Evolutionary conservation across 30 jellyfish, hydroid and myxozoan species (phyloP), one percentile per base, ranked within the genome.

Genomic region (Aurelia aurita): DNA sequence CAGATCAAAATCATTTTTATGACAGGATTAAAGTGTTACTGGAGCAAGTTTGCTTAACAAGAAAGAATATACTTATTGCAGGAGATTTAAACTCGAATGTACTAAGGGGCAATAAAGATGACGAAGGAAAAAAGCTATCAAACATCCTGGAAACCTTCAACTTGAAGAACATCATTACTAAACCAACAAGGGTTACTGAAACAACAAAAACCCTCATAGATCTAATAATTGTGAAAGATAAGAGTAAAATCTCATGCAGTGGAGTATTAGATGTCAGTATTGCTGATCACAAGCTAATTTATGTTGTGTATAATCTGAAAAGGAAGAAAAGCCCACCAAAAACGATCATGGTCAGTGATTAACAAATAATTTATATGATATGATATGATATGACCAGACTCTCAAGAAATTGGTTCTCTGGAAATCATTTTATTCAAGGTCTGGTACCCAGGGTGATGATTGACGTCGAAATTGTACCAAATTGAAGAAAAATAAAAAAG

Each of bases 1-100:
- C 47, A 35, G 47, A 35, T 35, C 47, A 35, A 35, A 35, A 7
- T 13, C 47, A 35, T 5, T 35, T 35, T 35, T 35, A 62, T 62
- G 74, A 62, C 35, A 62, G 51, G 32, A 3, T 62, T 62, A 62
- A 62, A 62, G 74, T 62, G 74, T 62, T 62, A 62, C 32, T 62
- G 74, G 74, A 62, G 34, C 74, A 62, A 62, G 20, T 62, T 62
- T 62, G 74, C 74, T 62, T 3, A 62, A 25, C 74, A 62, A 62
- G 74, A 62, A 62, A 62, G 74, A 62, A 62, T 62, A 25, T 62
- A 62, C 74, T 62, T 0, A 62, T 62, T 62, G 74, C 44, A 62
- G 74, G 74, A 62, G 54, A 62, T 20, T 62, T 62, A 62, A 62
- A 62, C 43, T 62, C 74, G 1, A 62, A 62, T 22, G 74, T 62